phyloP scores from a whole-genome alignment of 2,797 vertebrate genomes.

The Chaetodon trifasciatus region DNA sequence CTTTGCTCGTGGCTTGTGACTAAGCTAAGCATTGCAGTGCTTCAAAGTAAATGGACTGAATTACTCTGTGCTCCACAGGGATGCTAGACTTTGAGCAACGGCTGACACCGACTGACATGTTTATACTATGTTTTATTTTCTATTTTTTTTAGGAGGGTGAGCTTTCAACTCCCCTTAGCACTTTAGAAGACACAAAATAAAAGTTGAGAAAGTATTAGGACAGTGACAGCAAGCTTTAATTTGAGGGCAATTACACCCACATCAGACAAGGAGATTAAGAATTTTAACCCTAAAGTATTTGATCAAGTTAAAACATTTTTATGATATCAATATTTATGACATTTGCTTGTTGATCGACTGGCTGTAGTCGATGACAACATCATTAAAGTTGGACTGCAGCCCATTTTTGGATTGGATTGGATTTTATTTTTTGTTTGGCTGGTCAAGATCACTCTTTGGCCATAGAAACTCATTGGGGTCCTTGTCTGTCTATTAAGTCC shows the following conservation, averaged over 20 bases:
- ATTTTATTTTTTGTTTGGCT: background rate
- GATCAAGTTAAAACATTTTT: background rate
- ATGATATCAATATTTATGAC: no score
- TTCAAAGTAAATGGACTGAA: slow-evolving; percentile 71
- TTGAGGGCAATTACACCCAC: background rate
- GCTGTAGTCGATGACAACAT: background rate
- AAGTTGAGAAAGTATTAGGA: slow-evolving; percentile 42
- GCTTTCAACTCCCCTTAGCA: slow-evolving; percentile 49
- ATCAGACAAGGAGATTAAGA: background rate
- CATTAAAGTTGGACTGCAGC: background rate
- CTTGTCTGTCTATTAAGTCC: background rate
- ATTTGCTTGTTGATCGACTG: background rate
- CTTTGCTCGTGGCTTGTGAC: slow-evolving; percentile 56
- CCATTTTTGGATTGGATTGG: background rate
- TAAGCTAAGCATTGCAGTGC: slow-evolving; percentile 60
- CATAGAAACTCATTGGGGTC: background rate
- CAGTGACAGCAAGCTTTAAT: slow-evolving; percentile 1
- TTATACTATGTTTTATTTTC: slow-evolving; percentile 28
- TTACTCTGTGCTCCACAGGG: slow-evolving; percentile 62
- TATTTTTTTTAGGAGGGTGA: slow-evolving; percentile 52
- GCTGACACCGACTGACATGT: slow-evolving; percentile 63
- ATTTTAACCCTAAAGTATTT: background rate
- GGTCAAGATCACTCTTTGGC: background rate
- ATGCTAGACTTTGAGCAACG: slow-evolving; percentile 57
- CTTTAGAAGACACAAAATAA: slow-evolving; percentile 40